Percentiles rank a stretch among this genome's conserved stretches.
Conservation (phyloP, 2,113 vertebrate genomes). For the Propithecus coquereli region DNA sequence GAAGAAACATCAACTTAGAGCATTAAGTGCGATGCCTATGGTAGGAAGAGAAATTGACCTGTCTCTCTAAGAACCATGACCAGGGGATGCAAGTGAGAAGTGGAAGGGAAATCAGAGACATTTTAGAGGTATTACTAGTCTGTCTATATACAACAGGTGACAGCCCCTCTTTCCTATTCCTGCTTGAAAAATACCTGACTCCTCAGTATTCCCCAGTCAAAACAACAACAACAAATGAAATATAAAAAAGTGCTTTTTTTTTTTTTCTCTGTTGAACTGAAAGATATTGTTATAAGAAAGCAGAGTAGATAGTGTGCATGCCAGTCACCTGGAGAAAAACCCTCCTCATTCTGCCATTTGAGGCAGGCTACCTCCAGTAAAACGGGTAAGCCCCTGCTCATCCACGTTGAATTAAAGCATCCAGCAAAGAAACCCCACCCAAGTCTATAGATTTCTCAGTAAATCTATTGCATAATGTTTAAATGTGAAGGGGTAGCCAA, state of each 20-base stretch:
- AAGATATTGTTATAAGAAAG: background rate
- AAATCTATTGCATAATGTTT: background rate
- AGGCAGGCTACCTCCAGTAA: background rate
- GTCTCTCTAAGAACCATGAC: background rate
- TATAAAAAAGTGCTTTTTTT: background rate
- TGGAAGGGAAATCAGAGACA: background rate
- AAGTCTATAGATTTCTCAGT: background rate
- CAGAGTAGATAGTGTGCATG: background rate
- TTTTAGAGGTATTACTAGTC: background rate
- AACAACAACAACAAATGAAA: background rate
- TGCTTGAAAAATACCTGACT: background rate
- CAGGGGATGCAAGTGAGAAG: background rate
- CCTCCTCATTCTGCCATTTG: background rate
- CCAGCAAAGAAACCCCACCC: background rate
- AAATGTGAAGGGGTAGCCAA: background rate
- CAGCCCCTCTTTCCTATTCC: background rate
- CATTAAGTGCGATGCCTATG: background rate
- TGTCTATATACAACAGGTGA: background rate
- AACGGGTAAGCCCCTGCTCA: background rate
- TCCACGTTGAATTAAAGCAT: background rate
- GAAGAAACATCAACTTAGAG: background rate
- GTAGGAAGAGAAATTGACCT: background rate
- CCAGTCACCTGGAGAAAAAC: background rate
- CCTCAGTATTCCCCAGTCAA: background rate
- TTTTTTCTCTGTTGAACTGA: background rate